Conservation (phyloP, 2,113 vertebrate genomes). For the Macrotis lagotis region DNA sequence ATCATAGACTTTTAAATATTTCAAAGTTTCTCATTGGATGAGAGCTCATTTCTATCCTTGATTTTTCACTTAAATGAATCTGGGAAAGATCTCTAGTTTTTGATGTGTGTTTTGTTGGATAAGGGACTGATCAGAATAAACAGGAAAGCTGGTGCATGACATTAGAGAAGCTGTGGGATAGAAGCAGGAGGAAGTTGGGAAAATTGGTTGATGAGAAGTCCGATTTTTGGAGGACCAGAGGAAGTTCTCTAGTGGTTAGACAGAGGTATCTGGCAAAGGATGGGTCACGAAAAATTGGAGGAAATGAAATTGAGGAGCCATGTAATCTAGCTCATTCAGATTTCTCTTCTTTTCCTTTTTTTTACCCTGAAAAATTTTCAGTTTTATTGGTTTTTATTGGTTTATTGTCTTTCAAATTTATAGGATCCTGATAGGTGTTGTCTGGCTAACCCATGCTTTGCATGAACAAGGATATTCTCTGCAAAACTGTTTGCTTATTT, state of each 20-base stretch:
- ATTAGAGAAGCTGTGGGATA: slow-evolving; percentile 56
- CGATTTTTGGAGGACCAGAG: not conserved
- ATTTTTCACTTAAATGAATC: not conserved
- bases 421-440: not conserved
- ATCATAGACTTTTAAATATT: not conserved
- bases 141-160: not conserved
- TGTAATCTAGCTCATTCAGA: not conserved
- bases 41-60: not conserved
- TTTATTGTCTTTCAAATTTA: slow-evolving; percentile 34
- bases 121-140: slow-evolving; percentile 21
- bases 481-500: not conserved
- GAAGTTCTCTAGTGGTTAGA: slow-evolving; percentile 58
- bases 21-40: not conserved
- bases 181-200: not conserved
- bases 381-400: too few species aligned
- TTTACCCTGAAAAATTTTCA: too few species aligned
- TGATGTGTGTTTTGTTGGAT: slow-evolving; percentile 14
- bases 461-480: not conserved
- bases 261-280: slow-evolving; percentile 41
- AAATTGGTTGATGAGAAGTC: slow-evolving; percentile 57
- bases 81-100: slow-evolving; percentile 31
- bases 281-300: not conserved
- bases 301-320: slow-evolving; percentile 67
- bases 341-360: not conserved
- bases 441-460: not conserved